phyloP scores from a whole-genome alignment of 1,140 invertebrate genomes.

The Drosophila yakuba region DNA sequence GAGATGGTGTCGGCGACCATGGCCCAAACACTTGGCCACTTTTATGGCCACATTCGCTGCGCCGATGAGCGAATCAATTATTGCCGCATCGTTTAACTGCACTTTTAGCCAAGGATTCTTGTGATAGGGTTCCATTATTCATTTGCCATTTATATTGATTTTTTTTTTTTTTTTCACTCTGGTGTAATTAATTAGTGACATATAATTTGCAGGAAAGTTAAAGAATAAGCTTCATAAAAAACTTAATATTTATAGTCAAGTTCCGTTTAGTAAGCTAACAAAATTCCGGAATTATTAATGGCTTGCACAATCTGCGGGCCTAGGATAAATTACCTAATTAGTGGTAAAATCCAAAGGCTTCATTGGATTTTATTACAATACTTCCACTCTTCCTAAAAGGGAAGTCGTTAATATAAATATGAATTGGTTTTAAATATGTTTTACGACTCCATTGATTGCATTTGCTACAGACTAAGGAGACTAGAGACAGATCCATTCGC shows the following conservation, averaged over 20 bases:
- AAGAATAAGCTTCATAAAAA: too few relatives aligned
- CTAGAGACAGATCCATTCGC: constrained; percentile 15
- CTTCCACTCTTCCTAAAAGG: constrained; percentile 18
- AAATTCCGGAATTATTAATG: constrained; percentile 2
- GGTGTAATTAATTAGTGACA: not conserved
- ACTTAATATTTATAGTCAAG: not conserved
- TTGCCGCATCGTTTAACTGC: constrained; percentile 36
- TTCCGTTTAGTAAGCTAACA: not conserved
- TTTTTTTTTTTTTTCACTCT: not conserved
- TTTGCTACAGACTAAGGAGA: constrained; percentile 1
- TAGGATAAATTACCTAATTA: constrained; percentile 29
- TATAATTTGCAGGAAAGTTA: not conserved
- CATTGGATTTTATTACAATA: constrained; percentile 22
- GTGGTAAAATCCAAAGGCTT: constrained; percentile 1
- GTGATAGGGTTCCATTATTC: not conserved
- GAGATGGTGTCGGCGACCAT: constrained; percentile 38
- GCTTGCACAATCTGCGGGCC: constrained; percentile 4
- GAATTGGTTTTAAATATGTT: constrained; percentile 39
- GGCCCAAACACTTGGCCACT: constrained; percentile 54
- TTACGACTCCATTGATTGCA: constrained; percentile 48
- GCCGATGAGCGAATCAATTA: constrained; percentile 70
- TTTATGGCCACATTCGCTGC: constrained; percentile 67
- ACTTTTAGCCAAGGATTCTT: constrained; percentile 18
- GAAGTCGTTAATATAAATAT: constrained; percentile 52
- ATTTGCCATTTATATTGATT: not conserved